Conservation (phyloP, 2,113 vertebrate genomes). For the Macquaria ambigua region DNA sequence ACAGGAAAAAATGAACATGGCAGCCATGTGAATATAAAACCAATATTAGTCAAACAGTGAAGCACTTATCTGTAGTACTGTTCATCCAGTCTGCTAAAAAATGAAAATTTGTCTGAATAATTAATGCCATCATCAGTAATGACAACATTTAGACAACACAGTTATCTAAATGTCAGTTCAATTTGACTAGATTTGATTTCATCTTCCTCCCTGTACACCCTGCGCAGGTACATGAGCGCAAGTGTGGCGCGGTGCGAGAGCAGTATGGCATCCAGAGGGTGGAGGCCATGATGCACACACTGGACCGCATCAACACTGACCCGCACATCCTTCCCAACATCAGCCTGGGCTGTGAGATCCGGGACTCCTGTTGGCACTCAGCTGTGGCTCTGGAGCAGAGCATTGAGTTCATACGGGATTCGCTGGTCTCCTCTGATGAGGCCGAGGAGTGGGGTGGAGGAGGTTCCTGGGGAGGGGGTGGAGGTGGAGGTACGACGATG, state of each 20-base stretch:
- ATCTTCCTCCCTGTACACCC: background rate
- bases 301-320: constrained; percentile 96
- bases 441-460: constrained; percentile 87
- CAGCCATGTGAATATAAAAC: constrained; percentile 30
- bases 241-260: constrained; percentile 96
- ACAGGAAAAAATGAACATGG: constrained; percentile 19
- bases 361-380: constrained; percentile 98
- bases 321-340: constrained; percentile 93
- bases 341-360: constrained; percentile 95
- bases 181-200: background rate
- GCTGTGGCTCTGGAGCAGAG: constrained; percentile 98
- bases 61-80: background rate
- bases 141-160: background rate
- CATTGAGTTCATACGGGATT: constrained; percentile 98
- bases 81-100: background rate
- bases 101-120: background rate
- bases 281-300: constrained; percentile 96
- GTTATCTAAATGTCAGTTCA: constrained; percentile 17
- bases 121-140: background rate
- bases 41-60: constrained; percentile 25
- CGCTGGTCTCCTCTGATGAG: constrained; percentile 94
- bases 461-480: constrained; percentile 63
- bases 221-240: constrained; percentile 90
- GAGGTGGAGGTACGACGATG: constrained; percentile 42
- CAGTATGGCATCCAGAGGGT: constrained; percentile 99